phyloP scores from a whole-genome alignment of 2,888 invertebrate genomes.

The Ptilodon capucinus region DNA sequence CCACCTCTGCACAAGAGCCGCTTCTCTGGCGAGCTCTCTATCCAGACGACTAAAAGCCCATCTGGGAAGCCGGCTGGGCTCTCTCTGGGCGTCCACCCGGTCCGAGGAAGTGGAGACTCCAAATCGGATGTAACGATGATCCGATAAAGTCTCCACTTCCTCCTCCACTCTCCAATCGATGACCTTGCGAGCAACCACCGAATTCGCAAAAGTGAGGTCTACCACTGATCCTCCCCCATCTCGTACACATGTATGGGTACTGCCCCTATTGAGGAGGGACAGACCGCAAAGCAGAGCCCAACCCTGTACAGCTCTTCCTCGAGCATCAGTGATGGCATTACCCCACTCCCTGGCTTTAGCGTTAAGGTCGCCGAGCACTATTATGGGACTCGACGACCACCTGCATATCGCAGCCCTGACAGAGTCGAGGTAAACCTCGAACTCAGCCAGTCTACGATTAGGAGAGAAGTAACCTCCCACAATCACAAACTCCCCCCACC shows the following conservation, averaged over 20 bases:
- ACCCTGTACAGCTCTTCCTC: not conserved
- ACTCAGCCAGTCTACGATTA: constrained; percentile 17
- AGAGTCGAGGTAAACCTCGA: constrained; percentile 13
- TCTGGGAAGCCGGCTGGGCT: not conserved
- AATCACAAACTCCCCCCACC: constrained; percentile 1
- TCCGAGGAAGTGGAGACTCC: not conserved
- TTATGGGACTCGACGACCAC: not conserved
- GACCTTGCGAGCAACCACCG: not conserved
- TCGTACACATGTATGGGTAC: not conserved
- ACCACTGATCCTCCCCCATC: not conserved
- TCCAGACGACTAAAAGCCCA: not conserved
- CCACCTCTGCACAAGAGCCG: not conserved
- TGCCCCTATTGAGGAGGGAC: not conserved
- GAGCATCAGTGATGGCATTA: not conserved
- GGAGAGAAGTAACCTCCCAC: constrained; percentile 27
- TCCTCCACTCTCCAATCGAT: not conserved
- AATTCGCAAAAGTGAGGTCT: not conserved
- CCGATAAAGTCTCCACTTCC: not conserved
- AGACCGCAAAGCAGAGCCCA: not conserved
- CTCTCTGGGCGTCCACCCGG: not conserved
- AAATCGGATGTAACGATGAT: not conserved
- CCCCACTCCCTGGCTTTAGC: constrained; percentile 24
- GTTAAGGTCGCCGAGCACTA: constrained; percentile 16
- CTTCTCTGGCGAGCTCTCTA: not conserved
- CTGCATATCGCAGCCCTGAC: constrained; percentile 2